Evolutionary conservation across 2,888 invertebrate genomes (phyloP), one percentile per base, ranked within the genome.

Genomic region (Herminia tarsipennalis): DNA sequence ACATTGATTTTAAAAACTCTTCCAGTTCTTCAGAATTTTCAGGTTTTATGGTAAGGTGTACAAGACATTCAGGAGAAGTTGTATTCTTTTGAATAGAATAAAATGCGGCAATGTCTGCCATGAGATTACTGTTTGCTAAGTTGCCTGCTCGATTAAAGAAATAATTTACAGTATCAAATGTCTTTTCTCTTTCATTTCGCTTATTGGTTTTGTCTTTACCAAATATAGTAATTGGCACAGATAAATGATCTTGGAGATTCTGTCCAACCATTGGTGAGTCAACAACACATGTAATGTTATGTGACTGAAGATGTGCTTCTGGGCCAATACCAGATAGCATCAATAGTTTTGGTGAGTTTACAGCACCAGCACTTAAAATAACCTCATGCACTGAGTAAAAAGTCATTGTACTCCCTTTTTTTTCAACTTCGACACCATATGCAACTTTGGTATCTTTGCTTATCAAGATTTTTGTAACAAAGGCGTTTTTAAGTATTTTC

Each of bases 291-390:
- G 58, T n/a, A 27, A 92, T 88, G 8, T 83, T 79, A 10, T 83
- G 75, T 0, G 75, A 63, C 4, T 57, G 24, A 0, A 92, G 66
- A 28, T 92, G 80, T 1, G 78, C 55, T 46, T 66, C 71, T 38
- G 91, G 87, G 0, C 93, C 93, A 3, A 93, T 69, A 4, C 93
- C 93, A 1, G 92, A 92, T 1, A 92, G 57, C 81, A 92, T 83
- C 2, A 92, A 63, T 4, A 92, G 58, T 41, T 92, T 87, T 0
- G 92, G 88, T 0, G 92, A 83, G 48, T 90, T 87, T 8, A 92
- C 73, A 5, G 85, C 44, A 5, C 92, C 92, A 6, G 86, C 88
- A 10, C 90, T 86, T 17, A 92, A 41, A 43, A 92, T 88, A 0
- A 93, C 76, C 60, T 93, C 92, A 32, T 78, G 81, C 16, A 48